A percentile compares a stretch with the other conserved stretches of the same genome.
These are phyloP conservation scores for Anniella stebbinsi DNA, from an alignment of 2,797 vertebrate genomes.

Conservation along the genomic window DNA sequence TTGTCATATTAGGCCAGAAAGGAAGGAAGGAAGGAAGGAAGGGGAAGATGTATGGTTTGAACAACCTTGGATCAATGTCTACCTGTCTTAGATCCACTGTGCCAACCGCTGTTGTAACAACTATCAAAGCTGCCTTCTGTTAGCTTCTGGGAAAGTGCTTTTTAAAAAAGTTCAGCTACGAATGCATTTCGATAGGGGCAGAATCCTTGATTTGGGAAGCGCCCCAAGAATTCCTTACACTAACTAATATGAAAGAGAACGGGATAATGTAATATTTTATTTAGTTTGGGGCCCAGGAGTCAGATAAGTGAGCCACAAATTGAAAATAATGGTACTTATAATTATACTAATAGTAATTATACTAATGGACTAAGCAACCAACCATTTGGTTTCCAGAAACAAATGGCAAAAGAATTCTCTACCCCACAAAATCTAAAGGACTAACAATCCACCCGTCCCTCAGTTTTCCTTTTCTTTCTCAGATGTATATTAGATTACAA, in stretches of 20 bases:
- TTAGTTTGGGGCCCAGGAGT: not conserved
- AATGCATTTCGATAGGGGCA: rapidly evolving
- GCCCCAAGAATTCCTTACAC: not conserved
- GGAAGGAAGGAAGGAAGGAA: not conserved
- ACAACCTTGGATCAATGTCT: not conserved
- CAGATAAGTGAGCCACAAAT: not conserved
- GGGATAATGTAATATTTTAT: not conserved
- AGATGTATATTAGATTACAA: not conserved
- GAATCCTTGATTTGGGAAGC: rapidly evolving
- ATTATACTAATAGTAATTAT: slow-evolving; percentile 14
- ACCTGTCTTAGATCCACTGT: not conserved
- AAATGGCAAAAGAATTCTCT: not conserved
- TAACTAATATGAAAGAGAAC: not conserved
- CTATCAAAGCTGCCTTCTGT: not conserved
- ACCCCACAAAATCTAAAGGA: rapidly evolving
- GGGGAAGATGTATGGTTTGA: not conserved
- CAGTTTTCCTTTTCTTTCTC: not conserved
- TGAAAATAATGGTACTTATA: not conserved
- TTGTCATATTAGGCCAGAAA: not conserved
- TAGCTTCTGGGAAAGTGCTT: not conserved
- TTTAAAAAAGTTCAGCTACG: not conserved
- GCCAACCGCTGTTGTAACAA: not conserved
- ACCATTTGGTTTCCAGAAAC: slow-evolving; percentile 20
- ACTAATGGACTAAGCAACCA: slow-evolving; percentile 4
- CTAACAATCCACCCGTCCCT: not conserved